Evolutionary conservation across 2,113 vertebrate genomes (phyloP), one percentile per base, ranked within the genome.

Genomic region (Ploceus nigricollis): DNA sequence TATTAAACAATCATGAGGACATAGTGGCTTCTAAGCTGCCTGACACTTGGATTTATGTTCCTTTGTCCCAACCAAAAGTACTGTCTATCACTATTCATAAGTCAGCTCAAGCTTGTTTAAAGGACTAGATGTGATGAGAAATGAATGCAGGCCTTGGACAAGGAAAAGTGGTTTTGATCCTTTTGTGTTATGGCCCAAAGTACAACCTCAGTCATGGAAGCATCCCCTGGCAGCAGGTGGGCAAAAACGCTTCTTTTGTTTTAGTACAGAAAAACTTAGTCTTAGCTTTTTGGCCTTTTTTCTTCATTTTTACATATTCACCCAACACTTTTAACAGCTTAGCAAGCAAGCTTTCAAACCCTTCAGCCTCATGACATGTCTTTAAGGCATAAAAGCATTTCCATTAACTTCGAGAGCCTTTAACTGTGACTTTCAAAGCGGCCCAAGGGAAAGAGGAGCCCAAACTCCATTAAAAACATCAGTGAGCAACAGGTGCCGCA

Each of bases 1-100:
- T 45, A 87, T 96, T 92, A 96, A 97, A 93, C 85, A 94, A 30
- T 68, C 85, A 96, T 84, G 88, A 95, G 88, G 90, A 93, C 53
- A 50, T 3, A 39, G 22, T 39, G 65, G 44, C 75, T 94, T 68
- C 85, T 90, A 53, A 90, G 79, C 75, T 87, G 58, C 71, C 83
- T 96, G 90, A 71, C 77, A 92, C 71, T 63, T 17, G 4, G 31
- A 96, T 97, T 96, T 83, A 89, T 82, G 71, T 70, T 35, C 54
- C 83, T 92, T 44, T 24, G 2, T 82, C 54, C 89, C 53, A 63
- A 80, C 44, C 47, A 51, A 54, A 86, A 87, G 63, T 50, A 66
- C 31, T 68, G 45, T 19, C 63, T 87, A 42, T 71, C 87, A 85
- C 77, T 94, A 61, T 65, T 93, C 90, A 82, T 56, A 82, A 96